phyloP scores from a whole-genome alignment of 2,888 invertebrate species.

The Oithona nana region DNA sequence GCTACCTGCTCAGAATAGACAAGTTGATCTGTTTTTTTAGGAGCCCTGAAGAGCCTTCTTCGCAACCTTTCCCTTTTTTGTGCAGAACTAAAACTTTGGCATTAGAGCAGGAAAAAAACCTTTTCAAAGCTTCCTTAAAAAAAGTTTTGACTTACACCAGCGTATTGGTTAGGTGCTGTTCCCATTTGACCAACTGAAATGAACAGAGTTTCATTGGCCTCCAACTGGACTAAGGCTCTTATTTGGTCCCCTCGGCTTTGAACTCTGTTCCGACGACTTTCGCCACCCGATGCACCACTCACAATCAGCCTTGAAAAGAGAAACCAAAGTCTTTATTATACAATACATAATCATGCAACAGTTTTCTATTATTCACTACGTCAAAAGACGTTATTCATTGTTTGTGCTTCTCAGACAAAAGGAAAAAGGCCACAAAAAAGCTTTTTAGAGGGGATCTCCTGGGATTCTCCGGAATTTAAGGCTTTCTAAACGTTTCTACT shows the following conservation, averaged over 20 bases:
- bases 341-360: not conserved
- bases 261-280: not conserved
- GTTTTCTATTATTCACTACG: not conserved
- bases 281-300: conserved; percentile 7
- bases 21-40: no score
- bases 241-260: conserved; percentile 6
- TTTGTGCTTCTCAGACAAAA: no score
- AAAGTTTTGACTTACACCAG: conserved; percentile 1
- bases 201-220: conserved; percentile 10
- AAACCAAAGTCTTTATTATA: not conserved
- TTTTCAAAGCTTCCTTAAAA: no score
- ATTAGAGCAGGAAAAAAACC: no score
- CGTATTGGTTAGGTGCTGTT: not conserved
- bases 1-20: no score
- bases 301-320: conserved; percentile 7
- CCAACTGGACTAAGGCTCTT: not conserved
- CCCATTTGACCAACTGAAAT: conserved; percentile 11
- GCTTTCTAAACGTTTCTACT: no score
- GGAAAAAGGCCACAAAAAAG: not conserved
- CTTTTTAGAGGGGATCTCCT: no score
- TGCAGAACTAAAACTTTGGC: no score
- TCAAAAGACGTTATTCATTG: not conserved
- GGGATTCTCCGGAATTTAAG: not conserved
- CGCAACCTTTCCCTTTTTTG: no score
- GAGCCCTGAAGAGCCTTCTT: no score